Percentiles rank a stretch among this genome's conserved stretches.
Evolutionary conservation across 2,888 invertebrate genomes (phyloP).

Genomic region (Melieria crassipennis): DNA sequence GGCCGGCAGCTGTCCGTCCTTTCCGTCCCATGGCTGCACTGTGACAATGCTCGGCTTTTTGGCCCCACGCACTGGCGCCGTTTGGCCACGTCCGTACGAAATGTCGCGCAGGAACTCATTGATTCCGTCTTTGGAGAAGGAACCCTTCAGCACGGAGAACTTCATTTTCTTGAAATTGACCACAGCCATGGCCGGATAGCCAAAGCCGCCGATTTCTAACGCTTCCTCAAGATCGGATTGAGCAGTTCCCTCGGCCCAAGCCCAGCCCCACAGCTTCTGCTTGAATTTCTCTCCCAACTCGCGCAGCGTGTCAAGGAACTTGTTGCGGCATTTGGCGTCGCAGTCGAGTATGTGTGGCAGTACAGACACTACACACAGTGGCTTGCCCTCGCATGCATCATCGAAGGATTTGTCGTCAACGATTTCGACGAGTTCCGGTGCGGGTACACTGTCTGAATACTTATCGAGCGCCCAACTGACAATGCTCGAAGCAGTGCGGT

Average conservation of each 20-base stretch:
- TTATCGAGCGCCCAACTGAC: slow-evolving; percentile 90
- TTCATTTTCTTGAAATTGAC: slow-evolving; percentile 97
- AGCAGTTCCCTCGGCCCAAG: slow-evolving; percentile 93
- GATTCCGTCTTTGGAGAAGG: slow-evolving; percentile 94
- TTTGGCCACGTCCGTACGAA: slow-evolving; percentile 92
- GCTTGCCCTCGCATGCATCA: slow-evolving; percentile 83
- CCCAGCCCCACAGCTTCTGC: slow-evolving; percentile 96
- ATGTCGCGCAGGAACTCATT: slow-evolving; percentile 93
- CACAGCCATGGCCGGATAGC: slow-evolving; percentile 98
- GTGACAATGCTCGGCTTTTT: slow-evolving; percentile 77
- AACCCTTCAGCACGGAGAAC: slow-evolving; percentile 90
- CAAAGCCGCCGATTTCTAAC: slow-evolving; percentile 96
- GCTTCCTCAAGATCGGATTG: slow-evolving; percentile 87
- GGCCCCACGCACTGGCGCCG: slow-evolving; percentile 85
- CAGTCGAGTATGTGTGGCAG: slow-evolving; percentile 97
- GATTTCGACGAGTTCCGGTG: slow-evolving; percentile 87
- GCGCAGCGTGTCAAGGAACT: slow-evolving; percentile 80
- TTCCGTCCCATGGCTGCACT: slow-evolving; percentile 91
- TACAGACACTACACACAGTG: slow-evolving; percentile 90
- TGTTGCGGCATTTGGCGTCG: slow-evolving; percentile 88
- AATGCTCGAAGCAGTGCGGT: slow-evolving; percentile 89
- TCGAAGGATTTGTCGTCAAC: slow-evolving; percentile 73
- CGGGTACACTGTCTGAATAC: slow-evolving; percentile 83
- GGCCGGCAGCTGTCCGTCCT: slow-evolving; percentile 86
- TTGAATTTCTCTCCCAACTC: slow-evolving; percentile 90